phyloP scores from a whole-genome alignment of 2,888 invertebrate genomes.

The Fabriciana adippe region DNA sequence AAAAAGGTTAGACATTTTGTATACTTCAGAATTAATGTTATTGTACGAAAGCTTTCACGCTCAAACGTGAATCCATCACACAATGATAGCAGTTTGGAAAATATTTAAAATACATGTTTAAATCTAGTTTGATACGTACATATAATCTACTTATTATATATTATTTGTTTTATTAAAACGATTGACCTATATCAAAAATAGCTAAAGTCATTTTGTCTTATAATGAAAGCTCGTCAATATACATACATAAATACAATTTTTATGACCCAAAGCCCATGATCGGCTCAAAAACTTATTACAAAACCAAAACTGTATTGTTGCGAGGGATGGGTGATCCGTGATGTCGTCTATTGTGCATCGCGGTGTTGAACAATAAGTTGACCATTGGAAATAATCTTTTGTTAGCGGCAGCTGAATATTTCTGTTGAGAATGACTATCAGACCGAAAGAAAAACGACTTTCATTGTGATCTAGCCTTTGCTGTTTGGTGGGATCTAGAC shows the following conservation, averaged over 20 bases:
- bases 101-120: not conserved
- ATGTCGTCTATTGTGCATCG: slow-evolving; percentile 67
- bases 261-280: slow-evolving; percentile 59
- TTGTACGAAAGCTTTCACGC: slow-evolving; percentile 18
- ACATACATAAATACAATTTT: slow-evolving; percentile 49
- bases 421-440: slow-evolving; percentile 65
- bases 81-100: not conserved
- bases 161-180: not conserved
- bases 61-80: slow-evolving; percentile 22
- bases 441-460: slow-evolving; percentile 53
- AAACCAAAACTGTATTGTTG: slow-evolving; percentile 64
- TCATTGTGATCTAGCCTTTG: slow-evolving; percentile 27
- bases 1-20: slow-evolving; percentile 31
- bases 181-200: not conserved
- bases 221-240: slow-evolving; percentile 38
- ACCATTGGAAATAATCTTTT: slow-evolving; percentile 70
- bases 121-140: not conserved
- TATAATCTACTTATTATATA: not conserved
- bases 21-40: slow-evolving; percentile 20
- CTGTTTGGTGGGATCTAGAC: slow-evolving; percentile 26
- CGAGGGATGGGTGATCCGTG: slow-evolving; percentile 66
- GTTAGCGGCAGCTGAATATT: slow-evolving; percentile 71
- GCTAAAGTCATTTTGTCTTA: not conserved
- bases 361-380: slow-evolving; percentile 73
- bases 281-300: slow-evolving; percentile 64